A percentile compares a stretch with the other conserved stretches of the same genome.
Evolutionary conservation across 1,140 invertebrate genomes (phyloP).

Genomic region (Listronotus bonariensis): DNA sequence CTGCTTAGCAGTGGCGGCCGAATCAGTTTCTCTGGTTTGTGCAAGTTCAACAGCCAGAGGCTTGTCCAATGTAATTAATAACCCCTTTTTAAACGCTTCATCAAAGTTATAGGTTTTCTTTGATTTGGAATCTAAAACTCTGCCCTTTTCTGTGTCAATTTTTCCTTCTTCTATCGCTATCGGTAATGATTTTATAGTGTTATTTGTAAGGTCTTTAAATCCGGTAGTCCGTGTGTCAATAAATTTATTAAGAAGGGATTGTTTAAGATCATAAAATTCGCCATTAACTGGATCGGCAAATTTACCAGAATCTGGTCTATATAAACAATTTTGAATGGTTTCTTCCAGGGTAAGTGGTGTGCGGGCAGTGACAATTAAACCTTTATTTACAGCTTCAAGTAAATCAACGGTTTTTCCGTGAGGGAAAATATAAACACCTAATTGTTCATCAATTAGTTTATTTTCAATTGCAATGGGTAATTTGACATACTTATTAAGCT

Average conservation of each 20-base stretch:
- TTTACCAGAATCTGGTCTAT: conserved; percentile 76
- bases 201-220: conserved; percentile 75
- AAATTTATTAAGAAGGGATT: conserved; percentile 73
- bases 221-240: conserved; percentile 78
- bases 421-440: conserved; percentile 71
- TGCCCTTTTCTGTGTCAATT: conserved; percentile 75
- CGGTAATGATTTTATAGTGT: conserved; percentile 72
- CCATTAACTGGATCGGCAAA: conserved; percentile 77
- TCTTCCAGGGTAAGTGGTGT: conserved; percentile 77
- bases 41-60: conserved; percentile 61
- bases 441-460: conserved; percentile 73
- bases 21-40: conserved; percentile 34
- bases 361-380: conserved; percentile 74
- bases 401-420: conserved; percentile 68
- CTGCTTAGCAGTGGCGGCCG: conserved; percentile 58
- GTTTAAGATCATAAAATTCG: conserved; percentile 70
- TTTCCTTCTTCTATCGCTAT: conserved; percentile 80
- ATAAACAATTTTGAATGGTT: conserved; percentile 75
- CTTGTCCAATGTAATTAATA: conserved; percentile 74
- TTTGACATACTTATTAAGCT: conserved; percentile 71
- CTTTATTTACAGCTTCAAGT: conserved; percentile 70
- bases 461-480: conserved; percentile 76
- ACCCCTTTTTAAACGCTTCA: conserved; percentile 71
- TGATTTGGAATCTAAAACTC: conserved; percentile 77
- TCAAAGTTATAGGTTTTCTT: conserved; percentile 74